Conservation (phyloP, 2,113 vertebrate species). For the Marmota monax region DNA sequence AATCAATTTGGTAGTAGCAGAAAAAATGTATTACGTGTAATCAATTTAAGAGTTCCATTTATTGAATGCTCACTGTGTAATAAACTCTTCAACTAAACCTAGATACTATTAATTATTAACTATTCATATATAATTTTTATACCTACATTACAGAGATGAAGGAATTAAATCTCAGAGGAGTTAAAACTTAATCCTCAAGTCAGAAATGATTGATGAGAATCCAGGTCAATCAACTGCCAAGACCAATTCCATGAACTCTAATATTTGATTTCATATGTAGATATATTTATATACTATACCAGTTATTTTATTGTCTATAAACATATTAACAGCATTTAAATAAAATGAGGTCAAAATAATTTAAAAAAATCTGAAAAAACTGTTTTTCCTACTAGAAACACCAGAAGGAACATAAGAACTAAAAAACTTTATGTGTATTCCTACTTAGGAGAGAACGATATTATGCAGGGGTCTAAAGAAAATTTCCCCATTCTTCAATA, state of each 20-base stretch:
- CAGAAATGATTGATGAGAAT: background rate
- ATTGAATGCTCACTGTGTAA: background rate
- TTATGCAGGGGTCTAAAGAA: background rate
- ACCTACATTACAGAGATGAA: background rate
- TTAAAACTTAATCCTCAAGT: background rate
- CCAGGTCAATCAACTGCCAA: background rate
- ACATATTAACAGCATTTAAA: conserved; percentile 22
- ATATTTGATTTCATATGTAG: conserved; percentile 32
- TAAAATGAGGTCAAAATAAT: conserved; percentile 21
- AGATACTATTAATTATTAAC: background rate
- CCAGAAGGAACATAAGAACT: background rate
- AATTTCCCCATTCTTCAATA: background rate
- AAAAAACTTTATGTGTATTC: background rate
- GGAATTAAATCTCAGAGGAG: background rate
- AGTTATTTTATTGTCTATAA: background rate
- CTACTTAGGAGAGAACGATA: background rate
- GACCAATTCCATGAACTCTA: background rate
- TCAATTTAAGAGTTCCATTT: conserved; percentile 1
- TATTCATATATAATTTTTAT: background rate
- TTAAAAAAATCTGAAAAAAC: conserved; percentile 35
- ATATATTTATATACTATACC: background rate
- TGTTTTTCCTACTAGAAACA: conserved; percentile 21
- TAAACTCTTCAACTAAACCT: background rate
- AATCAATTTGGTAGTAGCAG: background rate
- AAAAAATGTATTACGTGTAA: background rate